Evolutionary conservation across 2,888 invertebrate genomes (phyloP).

Genomic region (Lissonota sp.): DNA sequence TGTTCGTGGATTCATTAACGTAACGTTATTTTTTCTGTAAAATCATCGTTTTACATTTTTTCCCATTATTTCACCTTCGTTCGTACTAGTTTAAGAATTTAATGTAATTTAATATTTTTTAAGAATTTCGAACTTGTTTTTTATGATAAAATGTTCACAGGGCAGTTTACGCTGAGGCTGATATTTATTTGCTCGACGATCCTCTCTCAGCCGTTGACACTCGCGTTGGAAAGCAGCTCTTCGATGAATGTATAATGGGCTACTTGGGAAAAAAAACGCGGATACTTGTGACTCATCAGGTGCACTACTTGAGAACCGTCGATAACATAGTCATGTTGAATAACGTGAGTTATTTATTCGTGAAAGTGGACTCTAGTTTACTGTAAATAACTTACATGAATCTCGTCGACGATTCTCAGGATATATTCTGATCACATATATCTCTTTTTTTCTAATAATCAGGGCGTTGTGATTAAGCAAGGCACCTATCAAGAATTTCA

Average conservation of each 20-base stretch:
- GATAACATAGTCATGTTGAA: constrained; percentile 88
- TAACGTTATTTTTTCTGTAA: no score
- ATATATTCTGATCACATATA: constrained; percentile 30
- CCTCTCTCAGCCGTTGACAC: constrained; percentile 92
- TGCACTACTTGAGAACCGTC: constrained; percentile 90
- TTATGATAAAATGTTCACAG: constrained; percentile 77
- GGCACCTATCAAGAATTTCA: constrained; percentile 86
- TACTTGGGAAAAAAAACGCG: constrained; percentile 88
- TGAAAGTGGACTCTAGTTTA: no score
- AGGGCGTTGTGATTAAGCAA: constrained; percentile 87
- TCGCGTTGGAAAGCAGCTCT: constrained; percentile 90
- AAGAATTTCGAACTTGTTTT: no score
- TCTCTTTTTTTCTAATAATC: constrained; percentile 26
- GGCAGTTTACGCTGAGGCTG: constrained; percentile 91
- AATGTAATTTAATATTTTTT: no score
- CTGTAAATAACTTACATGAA: no score
- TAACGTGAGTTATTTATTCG: constrained; percentile 86
- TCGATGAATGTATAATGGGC: constrained; percentile 89
- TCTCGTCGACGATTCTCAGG: no score
- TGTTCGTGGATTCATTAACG: no score
- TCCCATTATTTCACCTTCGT: no score
- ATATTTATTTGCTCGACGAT: constrained; percentile 92
- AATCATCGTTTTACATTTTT: no score
- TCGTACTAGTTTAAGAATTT: no score
- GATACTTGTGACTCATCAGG: constrained; percentile 93